Conservation (phyloP, 2,888 invertebrate species). For the Nipponacmea schrenckii region DNA sequence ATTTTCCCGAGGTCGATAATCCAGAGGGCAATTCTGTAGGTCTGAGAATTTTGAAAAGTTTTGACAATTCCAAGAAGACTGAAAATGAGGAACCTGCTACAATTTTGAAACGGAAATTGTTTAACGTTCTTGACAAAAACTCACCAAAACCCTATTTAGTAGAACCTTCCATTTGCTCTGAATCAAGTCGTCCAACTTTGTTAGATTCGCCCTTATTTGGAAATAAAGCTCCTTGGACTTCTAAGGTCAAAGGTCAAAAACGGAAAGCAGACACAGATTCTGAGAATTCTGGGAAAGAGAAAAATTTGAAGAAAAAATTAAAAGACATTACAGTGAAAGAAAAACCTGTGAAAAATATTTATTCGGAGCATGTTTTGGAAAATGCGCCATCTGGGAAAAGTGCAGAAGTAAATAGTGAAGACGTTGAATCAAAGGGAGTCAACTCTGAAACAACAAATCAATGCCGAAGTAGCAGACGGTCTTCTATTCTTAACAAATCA, state of each 20-base stretch:
- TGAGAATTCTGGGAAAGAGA: not conserved
- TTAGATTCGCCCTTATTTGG: not conserved
- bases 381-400: too few species aligned
- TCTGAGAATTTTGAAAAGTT: too few species aligned
- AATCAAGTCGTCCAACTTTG: not conserved
- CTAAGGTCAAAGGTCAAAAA: not conserved
- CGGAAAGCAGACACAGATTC: not conserved
- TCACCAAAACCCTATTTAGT: not conserved
- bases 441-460: slow-evolving; percentile 1
- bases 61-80: too few species aligned
- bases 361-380: not conserved
- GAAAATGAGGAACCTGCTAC: not conserved
- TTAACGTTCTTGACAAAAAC: not conserved
- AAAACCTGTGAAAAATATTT: not conserved
- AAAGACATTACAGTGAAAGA: not conserved
- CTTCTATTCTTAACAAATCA: not conserved
- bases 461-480: not conserved
- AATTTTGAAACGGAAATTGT: not conserved
- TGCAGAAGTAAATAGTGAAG: too few species aligned
- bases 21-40: too few species aligned
- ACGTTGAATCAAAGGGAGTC: not conserved
- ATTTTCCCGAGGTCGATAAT: too few species aligned
- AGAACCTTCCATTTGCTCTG: not conserved
- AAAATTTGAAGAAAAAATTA: not conserved
- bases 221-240: not conserved